These are phyloP conservation scores for Dreissena polymorpha DNA, from an alignment of 1,140 invertebrate species.

Conservation along the genomic window DNA sequence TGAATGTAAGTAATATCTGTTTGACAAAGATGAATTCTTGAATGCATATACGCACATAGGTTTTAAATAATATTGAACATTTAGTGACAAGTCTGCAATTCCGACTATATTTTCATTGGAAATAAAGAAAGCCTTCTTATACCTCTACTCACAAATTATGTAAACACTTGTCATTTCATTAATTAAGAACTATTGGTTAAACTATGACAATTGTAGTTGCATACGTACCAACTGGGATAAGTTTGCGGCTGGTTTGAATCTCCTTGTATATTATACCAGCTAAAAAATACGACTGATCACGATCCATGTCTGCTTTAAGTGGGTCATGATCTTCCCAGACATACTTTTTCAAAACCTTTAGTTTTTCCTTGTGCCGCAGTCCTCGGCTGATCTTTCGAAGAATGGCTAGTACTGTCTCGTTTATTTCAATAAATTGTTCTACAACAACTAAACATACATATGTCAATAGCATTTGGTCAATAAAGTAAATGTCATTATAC, in stretches of 20 bases:
- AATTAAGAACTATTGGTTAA: background rate
- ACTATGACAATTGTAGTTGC: background rate
- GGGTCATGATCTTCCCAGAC: background rate
- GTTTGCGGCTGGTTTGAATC: background rate
- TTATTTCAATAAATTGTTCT: background rate
- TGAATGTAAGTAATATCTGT: background rate
- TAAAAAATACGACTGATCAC: conserved; percentile 1
- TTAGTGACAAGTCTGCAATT: background rate
- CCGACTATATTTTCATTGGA: background rate
- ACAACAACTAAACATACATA: no score
- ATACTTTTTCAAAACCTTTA: conserved; percentile 9
- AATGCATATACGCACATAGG: no score
- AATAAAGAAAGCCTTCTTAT: background rate
- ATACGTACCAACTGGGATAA: conserved; percentile 6
- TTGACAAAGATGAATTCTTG: background rate
- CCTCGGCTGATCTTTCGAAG: conserved; percentile 14
- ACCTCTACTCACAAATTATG: background rate
- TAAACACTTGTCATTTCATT: background rate
- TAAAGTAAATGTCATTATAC: no score
- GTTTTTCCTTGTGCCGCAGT: background rate
- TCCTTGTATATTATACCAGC: conserved; percentile 18
- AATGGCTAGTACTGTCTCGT: background rate
- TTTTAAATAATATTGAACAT: background rate
- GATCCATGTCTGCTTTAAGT: conserved; percentile 12
- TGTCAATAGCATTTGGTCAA: no score